Percentiles rank a stretch among this genome's conserved stretches.
Conservation (phyloP, 1,140 invertebrate species). For the Drosophila tristis region DNA sequence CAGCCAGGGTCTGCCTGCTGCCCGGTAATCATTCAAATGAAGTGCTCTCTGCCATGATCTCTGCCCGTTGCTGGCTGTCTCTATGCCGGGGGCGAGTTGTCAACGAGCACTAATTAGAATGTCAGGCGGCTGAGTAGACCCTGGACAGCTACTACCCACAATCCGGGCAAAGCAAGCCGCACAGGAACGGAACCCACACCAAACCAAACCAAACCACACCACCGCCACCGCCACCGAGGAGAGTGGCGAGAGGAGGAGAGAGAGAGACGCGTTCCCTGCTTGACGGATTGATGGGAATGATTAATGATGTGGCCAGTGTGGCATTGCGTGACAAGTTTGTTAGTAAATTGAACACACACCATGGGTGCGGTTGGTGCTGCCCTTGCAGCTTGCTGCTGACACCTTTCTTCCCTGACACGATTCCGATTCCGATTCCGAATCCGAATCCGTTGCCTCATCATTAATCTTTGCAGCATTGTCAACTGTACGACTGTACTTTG, state of each 20-base stretch:
- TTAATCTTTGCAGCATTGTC: conserved; percentile 54
- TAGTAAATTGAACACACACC: conserved; percentile 67
- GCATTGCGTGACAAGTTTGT: conserved; percentile 78
- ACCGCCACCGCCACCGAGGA: conserved; percentile 22
- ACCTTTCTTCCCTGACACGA: conserved; percentile 49
- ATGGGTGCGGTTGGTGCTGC: conserved; percentile 43
- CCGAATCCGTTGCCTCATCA: conserved; percentile 31
- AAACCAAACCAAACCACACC: conserved; percentile 17
- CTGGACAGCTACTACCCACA: conserved; percentile 19
- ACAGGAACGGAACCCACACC: conserved; percentile 10
- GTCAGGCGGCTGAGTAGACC: conserved; percentile 25
- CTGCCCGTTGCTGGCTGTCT: neutral
- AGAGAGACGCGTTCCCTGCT: conserved; percentile 14
- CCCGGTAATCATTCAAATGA: conserved; percentile 27
- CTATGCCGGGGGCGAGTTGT: conserved; percentile 41
- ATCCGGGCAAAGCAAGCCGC: conserved; percentile 22
- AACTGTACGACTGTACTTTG: conserved; percentile 20
- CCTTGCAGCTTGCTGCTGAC: conserved; percentile 51
- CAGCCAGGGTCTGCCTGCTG: neutral
- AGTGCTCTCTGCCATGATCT: conserved; percentile 24
- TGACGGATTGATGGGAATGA: conserved; percentile 75
- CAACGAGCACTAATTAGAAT: conserved; percentile 59
- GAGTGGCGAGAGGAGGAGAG: too few relatives aligned
- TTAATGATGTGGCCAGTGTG: conserved; percentile 56
- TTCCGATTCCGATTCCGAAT: too few relatives aligned